Evolutionary conservation across 2,113 vertebrate species (phyloP), one percentile per base, ranked within the genome.

Genomic region (Progne subis): DNA sequence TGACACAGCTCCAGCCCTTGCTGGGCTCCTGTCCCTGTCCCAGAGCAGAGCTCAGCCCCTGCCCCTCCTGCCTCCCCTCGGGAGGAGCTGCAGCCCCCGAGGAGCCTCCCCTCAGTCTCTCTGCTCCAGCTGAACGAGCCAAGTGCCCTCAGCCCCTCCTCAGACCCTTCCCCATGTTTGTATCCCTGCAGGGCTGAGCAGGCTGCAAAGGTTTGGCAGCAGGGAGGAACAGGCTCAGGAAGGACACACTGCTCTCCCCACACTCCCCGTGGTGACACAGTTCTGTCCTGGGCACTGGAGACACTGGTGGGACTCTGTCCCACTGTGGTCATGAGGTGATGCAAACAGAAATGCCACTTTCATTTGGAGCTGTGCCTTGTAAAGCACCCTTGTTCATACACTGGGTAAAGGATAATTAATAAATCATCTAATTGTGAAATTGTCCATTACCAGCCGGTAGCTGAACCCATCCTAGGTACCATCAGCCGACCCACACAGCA

Each of bases 31-130:
- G 70, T 6, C 49, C 41, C 69, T 64, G 69, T 5, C 43, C 70
- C 82, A 76, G 82, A 75, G 82, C 60, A 57, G 60, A 85, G 82
- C 82, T 86, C 83, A 86, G 71, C 15, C 34, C 60, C 71, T 76
- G 82, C 43, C 52, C 82, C 82, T 74, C 39, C 2, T n/a, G 12
- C 24, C 34, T 69, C 18, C 52, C 76, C 61, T 44, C 8, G 11
- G 59, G 16, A 78, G 75, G 76, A 64, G 75, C 75, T 64, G 77
- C 77, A 57, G 78, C n/a, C 67, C 80, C 46, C 19, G 19, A 72
- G 81, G 68, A 63, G 81, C 29, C 59, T 69, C 64, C 55, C 57
- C 80, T 82, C 31, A 39, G 52, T 2, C 28, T 69, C 64, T 69
- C 7, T 82, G 79, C 44, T 28, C 5, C 64, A 18, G 79, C 64